Conservation (phyloP, 1,140 invertebrate species). For the Meloidogyne exigua region DNA sequence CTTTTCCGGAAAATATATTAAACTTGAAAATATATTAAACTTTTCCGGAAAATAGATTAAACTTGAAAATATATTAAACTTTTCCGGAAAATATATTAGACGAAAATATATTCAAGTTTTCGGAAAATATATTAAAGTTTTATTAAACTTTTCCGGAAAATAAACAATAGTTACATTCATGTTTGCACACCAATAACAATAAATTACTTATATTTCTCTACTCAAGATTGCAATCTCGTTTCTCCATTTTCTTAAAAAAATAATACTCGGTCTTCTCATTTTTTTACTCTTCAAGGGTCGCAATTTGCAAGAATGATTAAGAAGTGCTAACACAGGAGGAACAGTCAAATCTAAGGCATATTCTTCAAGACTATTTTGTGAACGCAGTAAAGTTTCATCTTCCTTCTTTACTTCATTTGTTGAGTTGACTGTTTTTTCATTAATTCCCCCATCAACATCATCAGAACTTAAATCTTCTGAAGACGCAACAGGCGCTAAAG, state of each 20-base stretch:
- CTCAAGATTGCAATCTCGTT: background rate
- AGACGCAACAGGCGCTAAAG: conserved; percentile 60
- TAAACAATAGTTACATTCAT: background rate
- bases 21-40: too few relatives aligned
- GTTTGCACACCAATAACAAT: too few relatives aligned
- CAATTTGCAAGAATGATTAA: conserved; percentile 25
- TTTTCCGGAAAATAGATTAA: conserved; percentile 4
- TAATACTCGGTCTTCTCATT: conserved; percentile 1
- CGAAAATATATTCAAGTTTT: too few relatives aligned
- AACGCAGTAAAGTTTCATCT: background rate
- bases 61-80: background rate
- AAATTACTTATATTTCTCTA: too few relatives aligned
- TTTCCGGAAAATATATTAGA: conserved; percentile 17
- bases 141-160: conserved; percentile 19
- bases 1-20: background rate
- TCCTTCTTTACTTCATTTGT: background rate
- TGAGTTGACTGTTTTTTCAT: background rate
- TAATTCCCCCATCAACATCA: conserved; percentile 34
- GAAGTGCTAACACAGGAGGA: conserved; percentile 51
- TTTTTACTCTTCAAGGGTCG: background rate
- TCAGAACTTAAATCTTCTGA: conserved; percentile 59
- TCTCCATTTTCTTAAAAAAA: conserved; percentile 22
- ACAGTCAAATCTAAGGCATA: conserved; percentile 57
- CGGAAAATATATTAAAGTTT: background rate
- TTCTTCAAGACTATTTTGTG: conserved; percentile 42